Conservation (phyloP, 2,113 vertebrate genomes). For the Protomyctophum bolini region DNA sequence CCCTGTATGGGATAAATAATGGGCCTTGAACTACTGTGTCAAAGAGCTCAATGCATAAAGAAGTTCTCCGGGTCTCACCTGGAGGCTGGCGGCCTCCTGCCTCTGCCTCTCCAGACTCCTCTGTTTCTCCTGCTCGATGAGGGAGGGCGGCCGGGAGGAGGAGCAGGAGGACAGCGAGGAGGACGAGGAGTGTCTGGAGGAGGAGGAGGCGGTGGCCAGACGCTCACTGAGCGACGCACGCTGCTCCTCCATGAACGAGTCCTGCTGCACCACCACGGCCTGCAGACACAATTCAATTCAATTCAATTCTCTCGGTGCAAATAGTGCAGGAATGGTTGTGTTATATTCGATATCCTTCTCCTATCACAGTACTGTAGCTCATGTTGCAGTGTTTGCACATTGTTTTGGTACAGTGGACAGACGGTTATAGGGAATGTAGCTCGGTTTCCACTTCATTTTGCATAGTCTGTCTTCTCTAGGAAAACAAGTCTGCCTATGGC, state of each 20-base stretch:
- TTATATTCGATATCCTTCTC: too few relatives aligned
- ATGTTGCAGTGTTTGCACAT: too few relatives aligned
- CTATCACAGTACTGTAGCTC: too few relatives aligned
- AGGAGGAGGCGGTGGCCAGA: slow-evolving; percentile 49
- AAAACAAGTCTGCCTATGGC: too few relatives aligned
- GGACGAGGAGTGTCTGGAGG: slow-evolving; percentile 60
- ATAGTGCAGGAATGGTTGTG: background rate
- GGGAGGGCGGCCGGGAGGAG: slow-evolving; percentile 77
- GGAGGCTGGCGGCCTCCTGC: slow-evolving; percentile 87
- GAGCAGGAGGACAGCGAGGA: slow-evolving; percentile 64
- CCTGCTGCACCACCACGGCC: slow-evolving; percentile 90
- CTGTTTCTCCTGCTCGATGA: slow-evolving; percentile 93
- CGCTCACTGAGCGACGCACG: slow-evolving; percentile 81
- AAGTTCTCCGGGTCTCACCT: slow-evolving; percentile 33
- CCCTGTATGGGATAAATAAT: too few relatives aligned
- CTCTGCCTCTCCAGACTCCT: slow-evolving; percentile 90
- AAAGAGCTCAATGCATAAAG: too few relatives aligned
- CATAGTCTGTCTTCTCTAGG: too few relatives aligned
- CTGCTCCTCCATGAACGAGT: slow-evolving; percentile 91
- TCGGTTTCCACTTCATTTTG: too few relatives aligned
- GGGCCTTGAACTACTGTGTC: too few relatives aligned
- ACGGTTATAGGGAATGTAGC: too few relatives aligned
- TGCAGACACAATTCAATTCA: slow-evolving; percentile 56
- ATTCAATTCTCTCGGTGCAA: too few relatives aligned
- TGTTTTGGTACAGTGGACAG: too few relatives aligned